Base-by-base conservation (phyloP, 2,113 vertebrate genomes). In the Cebidichthys violaceus region DNA sequence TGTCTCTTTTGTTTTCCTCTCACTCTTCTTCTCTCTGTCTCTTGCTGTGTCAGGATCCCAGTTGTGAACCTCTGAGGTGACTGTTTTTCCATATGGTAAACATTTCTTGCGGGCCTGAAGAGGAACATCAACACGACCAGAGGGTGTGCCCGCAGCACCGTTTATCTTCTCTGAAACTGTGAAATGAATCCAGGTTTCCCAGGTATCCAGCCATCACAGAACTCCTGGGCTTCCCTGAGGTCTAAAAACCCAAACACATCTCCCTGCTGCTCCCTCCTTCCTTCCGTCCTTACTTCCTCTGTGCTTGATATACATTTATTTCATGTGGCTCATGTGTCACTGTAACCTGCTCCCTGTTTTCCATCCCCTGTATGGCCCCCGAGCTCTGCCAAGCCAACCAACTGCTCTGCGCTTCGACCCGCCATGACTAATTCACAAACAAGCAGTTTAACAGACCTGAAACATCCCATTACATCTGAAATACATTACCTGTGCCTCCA, bases 21-120 rank as follows among this genome's bases (percentile, higher is more conserved):
- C 72, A 66, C 52, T 75, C 66, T 68, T 83, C 73, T 86, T 72
- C 67, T 79, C 72, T 90, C 27, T 90, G 41, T 92, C 84, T 91
- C 82, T 94, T 84, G 59, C 86, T 82, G 62, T 89, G 87, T 79
- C 91, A 96, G 95, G 91, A 95, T 96, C 90, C 95, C 95, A 61
- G 95, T 96, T 76, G 95, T 96, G 92, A 96, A 95, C 93, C 94
- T 96, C 90, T 96, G 93, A 96, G 84, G 78, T 83, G 92, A 92
- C 92, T 85, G 77, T 89, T 87, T 90, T 61, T 90, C 86, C 87
- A 87, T 88, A 87, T 86, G 88, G 87, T 85, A 90, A 92, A 89
- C 89, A 88, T 87, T 90, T 92, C 91, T 85, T 73, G 82, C 75
- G 83, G 86, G 89, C 86, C 77, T 17, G 89, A 86, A 70, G 86